Evolutionary conservation across 2,113 vertebrate genomes (phyloP).

Genomic region (Nerophis ophidion): DNA sequence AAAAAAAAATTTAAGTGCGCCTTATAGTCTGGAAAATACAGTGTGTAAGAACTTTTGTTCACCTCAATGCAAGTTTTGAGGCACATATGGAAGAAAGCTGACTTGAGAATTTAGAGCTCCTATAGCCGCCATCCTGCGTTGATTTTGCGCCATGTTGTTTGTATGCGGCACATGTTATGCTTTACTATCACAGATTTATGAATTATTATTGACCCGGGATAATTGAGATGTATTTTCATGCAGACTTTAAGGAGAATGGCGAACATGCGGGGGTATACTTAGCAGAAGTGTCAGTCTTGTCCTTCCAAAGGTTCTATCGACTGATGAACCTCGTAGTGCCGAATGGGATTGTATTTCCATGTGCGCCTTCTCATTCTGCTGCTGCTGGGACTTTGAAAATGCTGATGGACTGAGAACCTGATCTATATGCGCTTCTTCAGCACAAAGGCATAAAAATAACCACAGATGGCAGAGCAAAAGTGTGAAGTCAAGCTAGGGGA

Average conservation of each 20-base stretch:
- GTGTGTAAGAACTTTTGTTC: too few relatives aligned
- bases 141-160: too few relatives aligned
- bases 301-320: not conserved
- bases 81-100: too few relatives aligned
- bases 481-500: constrained; percentile 21
- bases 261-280: not conserved
- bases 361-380: constrained; percentile 51
- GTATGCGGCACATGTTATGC: not conserved
- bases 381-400: constrained; percentile 51
- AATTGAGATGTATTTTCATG: not conserved
- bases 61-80: too few relatives aligned
- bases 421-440: constrained; percentile 56
- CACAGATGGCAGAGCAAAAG: constrained; percentile 10
- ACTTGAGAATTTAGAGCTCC: too few relatives aligned
- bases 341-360: constrained; percentile 53
- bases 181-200: not conserved
- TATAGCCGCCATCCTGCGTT: too few relatives aligned
- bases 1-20: too few relatives aligned
- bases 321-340: not conserved
- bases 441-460: constrained; percentile 66
- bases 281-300: not conserved
- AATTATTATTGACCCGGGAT: not conserved
- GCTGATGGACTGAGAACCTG: constrained; percentile 70
- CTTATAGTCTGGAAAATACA: too few relatives aligned
- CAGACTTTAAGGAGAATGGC: not conserved